Evolutionary conservation across 1,140 invertebrate genomes (phyloP), one percentile per base, ranked within the genome.

Genomic region (Drosophila burlai): DNA sequence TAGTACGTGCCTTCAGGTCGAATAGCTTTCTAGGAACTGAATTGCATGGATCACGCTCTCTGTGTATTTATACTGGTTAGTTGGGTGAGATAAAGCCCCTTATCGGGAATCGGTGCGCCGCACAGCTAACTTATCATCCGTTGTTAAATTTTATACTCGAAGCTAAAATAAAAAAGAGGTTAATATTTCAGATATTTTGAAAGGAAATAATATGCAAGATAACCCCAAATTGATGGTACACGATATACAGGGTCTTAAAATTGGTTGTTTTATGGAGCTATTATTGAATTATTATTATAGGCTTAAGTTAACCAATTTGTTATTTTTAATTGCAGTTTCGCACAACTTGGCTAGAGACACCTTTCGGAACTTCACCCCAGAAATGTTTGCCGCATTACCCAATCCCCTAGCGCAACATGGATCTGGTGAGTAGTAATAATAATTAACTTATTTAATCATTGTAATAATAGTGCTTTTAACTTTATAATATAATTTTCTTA

Each of bases 311-410:
- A 40, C 6, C 15, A 16, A 58, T 59, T 24, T 10, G 31, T 47
- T 52, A 4, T 55, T 21, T 38, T 49, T 29, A 29, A 5, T 78
- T 87, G 29, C 83, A 87, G 83, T 77, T 78, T 49, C 80, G 15
- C 76, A 87, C 61, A 84, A 63, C 43, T 31, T 89, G 36, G 46
- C 49, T 55, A 80, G 83, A 21, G 77, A 76, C n/a, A 40, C 72
- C 6, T 89, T 72, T 75, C 84, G 81, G 29, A 64, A 38, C 55
- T 87, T 71, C 16, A 84, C 66, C 18, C 52, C 64, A 4, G 83
- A 89, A 50, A 59, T 89, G 31, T 89, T 65, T 38, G 31, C 61
- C 6, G 21, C 80, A 10, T 59, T 79, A 34, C 24, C 59, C 62
- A 80, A 49, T 42, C 55, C 80, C 11, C 21, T 65, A 54, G 71